A percentile compares a stretch with the other conserved stretches of the same genome.
These are phyloP conservation scores for Elmis aenea DNA, from an alignment of 2,888 invertebrate genomes.

Conservation along the genomic window DNA sequence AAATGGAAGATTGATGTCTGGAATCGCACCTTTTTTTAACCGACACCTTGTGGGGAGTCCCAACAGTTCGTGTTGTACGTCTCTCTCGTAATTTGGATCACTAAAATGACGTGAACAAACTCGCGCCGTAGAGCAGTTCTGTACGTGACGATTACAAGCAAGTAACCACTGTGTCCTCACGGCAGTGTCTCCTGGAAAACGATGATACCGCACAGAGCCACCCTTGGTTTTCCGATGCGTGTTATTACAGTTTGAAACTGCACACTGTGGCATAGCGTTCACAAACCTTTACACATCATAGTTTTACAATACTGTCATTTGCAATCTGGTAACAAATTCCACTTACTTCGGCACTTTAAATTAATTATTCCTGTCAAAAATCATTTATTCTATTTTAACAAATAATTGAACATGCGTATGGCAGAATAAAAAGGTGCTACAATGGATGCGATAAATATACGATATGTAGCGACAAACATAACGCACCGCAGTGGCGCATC, in stretches of 20 bases:
- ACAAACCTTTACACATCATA: too few species aligned
- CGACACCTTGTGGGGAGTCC: conserved; percentile 52
- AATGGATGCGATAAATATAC: too few species aligned
- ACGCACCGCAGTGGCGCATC: too few species aligned
- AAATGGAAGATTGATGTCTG: conserved; percentile 13
- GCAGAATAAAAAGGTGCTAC: too few species aligned
- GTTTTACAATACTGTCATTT: too few species aligned
- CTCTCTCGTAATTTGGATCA: conserved; percentile 51
- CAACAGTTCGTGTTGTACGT: conserved; percentile 52
- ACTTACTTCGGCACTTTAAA: too few species aligned
- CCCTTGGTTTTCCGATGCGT: conserved; percentile 55
- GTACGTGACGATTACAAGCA: conserved; percentile 51
- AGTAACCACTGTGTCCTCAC: conserved; percentile 51
- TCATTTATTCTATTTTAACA: too few species aligned
- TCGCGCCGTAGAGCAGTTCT: conserved; percentile 53
- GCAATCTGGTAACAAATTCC: too few species aligned
- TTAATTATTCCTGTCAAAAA: too few species aligned
- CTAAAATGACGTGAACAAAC: conserved; percentile 54
- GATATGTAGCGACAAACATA: too few species aligned
- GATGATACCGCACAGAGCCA: conserved; percentile 53
- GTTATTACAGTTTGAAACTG: conserved; percentile 53
- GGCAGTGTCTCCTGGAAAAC: conserved; percentile 53
- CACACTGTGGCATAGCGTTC: conserved; percentile 58
- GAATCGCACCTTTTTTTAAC: conserved; percentile 50
- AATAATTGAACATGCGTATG: too few species aligned